Percentiles rank a stretch among this genome's conserved stretches.
Conservation (phyloP, 1,140 invertebrate genomes). For the Pseudomyrmex flavicornis region DNA sequence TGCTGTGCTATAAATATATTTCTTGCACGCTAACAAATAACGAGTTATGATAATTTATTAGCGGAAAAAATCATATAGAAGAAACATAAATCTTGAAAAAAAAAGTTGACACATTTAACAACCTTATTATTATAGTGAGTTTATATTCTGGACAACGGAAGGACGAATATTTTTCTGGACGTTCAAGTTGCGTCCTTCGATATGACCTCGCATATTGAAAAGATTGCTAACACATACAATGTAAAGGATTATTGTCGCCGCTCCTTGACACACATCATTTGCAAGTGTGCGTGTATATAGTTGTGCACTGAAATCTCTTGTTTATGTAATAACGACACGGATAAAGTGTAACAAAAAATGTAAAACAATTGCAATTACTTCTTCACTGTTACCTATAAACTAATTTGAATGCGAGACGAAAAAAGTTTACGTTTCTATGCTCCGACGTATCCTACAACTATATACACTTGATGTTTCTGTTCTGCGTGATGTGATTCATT, state of each 20-base stretch:
- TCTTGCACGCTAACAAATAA: background rate
- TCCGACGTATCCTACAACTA: too few relatives aligned
- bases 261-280: constrained; percentile 64
- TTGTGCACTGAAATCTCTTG: constrained; percentile 10
- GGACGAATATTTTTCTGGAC: constrained; percentile 36
- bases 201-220: constrained; percentile 1
- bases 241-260: constrained; percentile 46
- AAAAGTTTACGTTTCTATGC: too few relatives aligned
- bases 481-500: constrained; percentile 2
- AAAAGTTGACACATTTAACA: background rate
- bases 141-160: constrained; percentile 27
- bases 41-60: background rate
- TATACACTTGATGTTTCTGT: background rate
- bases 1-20: background rate
- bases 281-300: background rate
- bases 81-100: background rate
- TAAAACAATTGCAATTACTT: too few relatives aligned
- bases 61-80: too few relatives aligned
- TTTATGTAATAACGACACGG: background rate
- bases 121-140: background rate
- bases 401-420: background rate
- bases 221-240: constrained; percentile 44
- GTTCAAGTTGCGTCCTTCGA: constrained; percentile 27
- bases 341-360: too few relatives aligned
- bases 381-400: too few relatives aligned